Conservation (phyloP, 2,113 vertebrate species). For the Danionella cerebrum region DNA sequence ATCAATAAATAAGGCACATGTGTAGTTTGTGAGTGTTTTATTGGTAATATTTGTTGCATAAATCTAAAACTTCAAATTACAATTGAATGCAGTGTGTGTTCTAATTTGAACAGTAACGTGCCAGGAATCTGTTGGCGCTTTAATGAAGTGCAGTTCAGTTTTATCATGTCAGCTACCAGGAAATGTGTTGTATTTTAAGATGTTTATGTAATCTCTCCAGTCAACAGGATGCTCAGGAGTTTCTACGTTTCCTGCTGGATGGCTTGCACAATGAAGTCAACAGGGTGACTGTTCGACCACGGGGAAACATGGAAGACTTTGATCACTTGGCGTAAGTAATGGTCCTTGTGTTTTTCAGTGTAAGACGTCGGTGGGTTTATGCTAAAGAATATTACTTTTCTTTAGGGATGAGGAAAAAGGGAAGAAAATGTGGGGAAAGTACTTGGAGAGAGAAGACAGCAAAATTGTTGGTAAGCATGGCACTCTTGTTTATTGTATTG, state of each 20-base stretch:
- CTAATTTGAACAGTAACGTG: too few species aligned
- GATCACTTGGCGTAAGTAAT: slow-evolving; percentile 84
- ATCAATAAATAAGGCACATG: too few species aligned
- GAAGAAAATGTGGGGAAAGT: slow-evolving; percentile 93
- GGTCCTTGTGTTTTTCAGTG: not conserved
- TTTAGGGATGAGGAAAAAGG: slow-evolving; percentile 90
- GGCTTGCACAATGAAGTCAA: slow-evolving; percentile 95
- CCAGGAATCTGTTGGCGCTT: too few species aligned
- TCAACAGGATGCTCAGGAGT: slow-evolving; percentile 97
- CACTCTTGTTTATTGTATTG: too few species aligned
- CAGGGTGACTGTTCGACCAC: slow-evolving; percentile 77
- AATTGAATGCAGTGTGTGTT: too few species aligned
- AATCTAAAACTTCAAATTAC: too few species aligned
- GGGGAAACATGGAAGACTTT: slow-evolving; percentile 70
- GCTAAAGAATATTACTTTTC: not conserved
- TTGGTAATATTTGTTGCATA: too few species aligned
- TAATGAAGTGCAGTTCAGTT: too few species aligned
- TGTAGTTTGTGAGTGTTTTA: too few species aligned
- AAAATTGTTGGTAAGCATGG: slow-evolving; percentile 79
- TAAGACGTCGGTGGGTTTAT: too few species aligned
- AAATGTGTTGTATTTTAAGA: not conserved
- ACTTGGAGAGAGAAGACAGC: slow-evolving; percentile 91
- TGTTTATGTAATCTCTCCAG: slow-evolving; percentile 52
- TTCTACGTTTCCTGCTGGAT: slow-evolving; percentile 89
- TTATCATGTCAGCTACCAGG: not conserved